Evolutionary conservation across 2,113 vertebrate genomes (phyloP).

Genomic region (Circaetus cinerascens): DNA sequence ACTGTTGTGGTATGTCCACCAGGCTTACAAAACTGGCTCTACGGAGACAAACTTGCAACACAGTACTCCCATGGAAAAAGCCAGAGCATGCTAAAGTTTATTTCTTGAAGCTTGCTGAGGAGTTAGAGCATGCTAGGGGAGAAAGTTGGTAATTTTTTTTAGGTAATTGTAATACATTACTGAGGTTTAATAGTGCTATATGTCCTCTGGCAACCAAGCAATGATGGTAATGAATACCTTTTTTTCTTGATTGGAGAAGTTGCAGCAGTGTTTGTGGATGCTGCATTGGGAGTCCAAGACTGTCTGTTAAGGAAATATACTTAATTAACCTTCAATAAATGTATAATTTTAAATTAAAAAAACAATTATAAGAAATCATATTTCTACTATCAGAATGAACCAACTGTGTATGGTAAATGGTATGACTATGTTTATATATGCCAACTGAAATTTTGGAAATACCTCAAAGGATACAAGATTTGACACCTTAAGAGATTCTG

Average conservation of each 20-base stretch:
- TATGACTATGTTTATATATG: background rate
- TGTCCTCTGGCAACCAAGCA: background rate
- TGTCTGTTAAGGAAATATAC: slow-evolving; percentile 36
- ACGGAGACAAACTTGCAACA: background rate
- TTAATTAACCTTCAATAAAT: background rate
- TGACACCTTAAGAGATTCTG: background rate
- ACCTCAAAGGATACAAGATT: background rate
- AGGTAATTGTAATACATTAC: background rate
- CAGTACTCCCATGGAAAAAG: background rate
- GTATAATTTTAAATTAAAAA: background rate
- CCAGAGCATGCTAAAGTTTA: background rate
- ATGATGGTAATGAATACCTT: slow-evolving; percentile 43
- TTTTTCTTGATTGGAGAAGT: slow-evolving; percentile 73
- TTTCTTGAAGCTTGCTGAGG: background rate
- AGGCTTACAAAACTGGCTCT: background rate
- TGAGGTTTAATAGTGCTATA: background rate
- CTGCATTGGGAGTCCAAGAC: background rate
- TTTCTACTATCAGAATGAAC: background rate
- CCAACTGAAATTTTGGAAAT: background rate
- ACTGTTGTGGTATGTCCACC: too few relatives aligned
- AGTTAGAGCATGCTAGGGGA: background rate
- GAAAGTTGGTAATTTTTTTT: background rate
- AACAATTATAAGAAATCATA: background rate
- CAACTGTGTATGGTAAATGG: background rate
- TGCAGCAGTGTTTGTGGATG: background rate